Percentiles rank a stretch among this genome's conserved stretches.
phyloP scores from a whole-genome alignment of 1,140 invertebrate genomes.

The Leucophenga varia region DNA sequence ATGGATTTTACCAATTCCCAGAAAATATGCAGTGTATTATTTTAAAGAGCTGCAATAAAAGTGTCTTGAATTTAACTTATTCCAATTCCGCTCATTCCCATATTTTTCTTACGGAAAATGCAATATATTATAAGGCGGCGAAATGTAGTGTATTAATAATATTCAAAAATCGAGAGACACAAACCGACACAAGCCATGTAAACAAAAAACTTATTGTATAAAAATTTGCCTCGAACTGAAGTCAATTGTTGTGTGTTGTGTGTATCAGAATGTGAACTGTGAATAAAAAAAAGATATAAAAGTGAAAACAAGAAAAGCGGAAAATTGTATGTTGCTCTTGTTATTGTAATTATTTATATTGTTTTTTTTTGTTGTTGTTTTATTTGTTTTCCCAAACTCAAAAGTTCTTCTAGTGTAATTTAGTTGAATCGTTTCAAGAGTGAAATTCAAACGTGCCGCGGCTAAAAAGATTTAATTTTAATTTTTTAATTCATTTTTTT shows the following conservation, averaged over 20 bases:
- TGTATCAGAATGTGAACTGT: too few species aligned
- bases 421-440: conserved; percentile 18
- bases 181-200: conserved; percentile 40
- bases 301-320: too few species aligned
- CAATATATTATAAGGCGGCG: too few species aligned
- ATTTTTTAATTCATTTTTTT: neutral
- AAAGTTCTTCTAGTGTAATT: conserved; percentile 21
- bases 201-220: conserved; percentile 42
- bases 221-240: conserved; percentile 52
- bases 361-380: neutral
- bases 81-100: too few species aligned
- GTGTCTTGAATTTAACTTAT: too few species aligned
- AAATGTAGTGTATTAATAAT: too few species aligned
- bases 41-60: too few species aligned
- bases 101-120: too few species aligned
- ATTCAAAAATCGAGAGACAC: too few species aligned
- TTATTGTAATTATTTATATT: conserved; percentile 7
- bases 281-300: too few species aligned
- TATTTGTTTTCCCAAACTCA: conserved; percentile 25
- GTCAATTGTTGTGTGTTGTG: conserved; percentile 54
- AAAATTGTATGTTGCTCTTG: conserved; percentile 22
- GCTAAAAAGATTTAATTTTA: neutral
- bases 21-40: too few species aligned
- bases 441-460: neutral
- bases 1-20: too few species aligned